Evolutionary conservation across 2,797 vertebrate genomes (phyloP).

Genomic region (Pseudochaenichthys georgianus): DNA sequence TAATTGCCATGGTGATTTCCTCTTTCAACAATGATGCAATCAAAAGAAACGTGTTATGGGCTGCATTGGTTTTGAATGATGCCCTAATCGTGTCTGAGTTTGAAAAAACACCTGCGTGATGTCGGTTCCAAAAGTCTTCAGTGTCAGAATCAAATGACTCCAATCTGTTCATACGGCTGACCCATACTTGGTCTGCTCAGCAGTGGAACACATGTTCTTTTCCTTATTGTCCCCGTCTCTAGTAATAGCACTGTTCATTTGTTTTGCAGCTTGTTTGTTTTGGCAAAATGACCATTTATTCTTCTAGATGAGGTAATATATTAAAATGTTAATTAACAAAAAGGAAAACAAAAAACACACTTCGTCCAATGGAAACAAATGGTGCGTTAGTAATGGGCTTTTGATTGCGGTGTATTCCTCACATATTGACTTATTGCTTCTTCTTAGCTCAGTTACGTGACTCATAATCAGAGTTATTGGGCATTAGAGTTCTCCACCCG

Average conservation of each 20-base stretch:
- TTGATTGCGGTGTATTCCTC: slow-evolving; percentile 36
- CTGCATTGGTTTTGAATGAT: no score
- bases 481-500: slow-evolving; percentile 21
- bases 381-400: slow-evolving; percentile 18
- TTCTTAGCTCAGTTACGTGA: slow-evolving; percentile 37
- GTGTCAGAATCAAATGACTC: no score
- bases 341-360: neutral
- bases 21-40: no score
- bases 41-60: no score
- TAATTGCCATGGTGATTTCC: no score
- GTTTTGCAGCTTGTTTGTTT: neutral
- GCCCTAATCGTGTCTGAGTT: no score
- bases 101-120: no score
- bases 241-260: neutral
- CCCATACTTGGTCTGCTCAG: neutral
- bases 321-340: neutral
- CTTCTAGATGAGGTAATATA: neutral
- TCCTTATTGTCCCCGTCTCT: neutral
- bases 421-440: slow-evolving; percentile 49
- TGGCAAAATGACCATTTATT: neutral
- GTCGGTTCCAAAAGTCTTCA: no score
- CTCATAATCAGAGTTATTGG: slow-evolving; percentile 33
- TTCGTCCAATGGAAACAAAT: neutral
- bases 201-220: neutral
- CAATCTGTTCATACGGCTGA: neutral